phyloP scores from a whole-genome alignment of 2,797 vertebrate genomes.

The Mormyrus hasselquistii region DNA sequence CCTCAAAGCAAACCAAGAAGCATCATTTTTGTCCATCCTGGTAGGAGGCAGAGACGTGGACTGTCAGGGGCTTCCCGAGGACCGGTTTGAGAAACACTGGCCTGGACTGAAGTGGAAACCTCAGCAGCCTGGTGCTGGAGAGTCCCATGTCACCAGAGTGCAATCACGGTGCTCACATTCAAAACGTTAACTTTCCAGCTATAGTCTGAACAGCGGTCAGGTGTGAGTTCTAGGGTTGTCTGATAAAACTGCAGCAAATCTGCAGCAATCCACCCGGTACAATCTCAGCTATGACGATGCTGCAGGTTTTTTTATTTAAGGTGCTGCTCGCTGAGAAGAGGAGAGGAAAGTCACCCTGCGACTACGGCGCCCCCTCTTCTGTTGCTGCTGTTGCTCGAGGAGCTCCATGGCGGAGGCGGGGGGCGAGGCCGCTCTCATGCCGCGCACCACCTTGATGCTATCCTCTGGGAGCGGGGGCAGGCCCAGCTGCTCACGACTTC shows the following conservation, averaged over 20 bases:
- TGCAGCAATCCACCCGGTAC: neutral
- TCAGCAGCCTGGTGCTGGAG: neutral
- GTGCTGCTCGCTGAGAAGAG: neutral
- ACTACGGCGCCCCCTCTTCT: constrained; percentile 80
- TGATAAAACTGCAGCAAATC: neutral
- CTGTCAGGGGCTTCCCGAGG: neutral
- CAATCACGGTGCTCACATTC: neutral
- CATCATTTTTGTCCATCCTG: neutral
- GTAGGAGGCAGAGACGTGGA: neutral
- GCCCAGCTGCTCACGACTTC: constrained; percentile 65
- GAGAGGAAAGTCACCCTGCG: constrained; percentile 68
- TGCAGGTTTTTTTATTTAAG: neutral
- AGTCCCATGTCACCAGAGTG: neutral
- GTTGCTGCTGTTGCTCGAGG: constrained; percentile 82
- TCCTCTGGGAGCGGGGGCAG: constrained; percentile 80
- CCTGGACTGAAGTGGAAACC: constrained; percentile 1
- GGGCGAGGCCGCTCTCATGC: constrained; percentile 83
- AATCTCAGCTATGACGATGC: neutral
- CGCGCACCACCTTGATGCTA: constrained; percentile 86
- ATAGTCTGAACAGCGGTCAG: neutral
- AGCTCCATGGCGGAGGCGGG: constrained; percentile 85
- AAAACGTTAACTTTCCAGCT: neutral
- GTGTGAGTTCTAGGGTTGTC: neutral
- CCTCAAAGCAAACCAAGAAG: neutral
- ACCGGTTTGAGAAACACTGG: neutral